Conservation (phyloP, 2,113 vertebrate genomes). For the Glaucomys volans region DNA sequence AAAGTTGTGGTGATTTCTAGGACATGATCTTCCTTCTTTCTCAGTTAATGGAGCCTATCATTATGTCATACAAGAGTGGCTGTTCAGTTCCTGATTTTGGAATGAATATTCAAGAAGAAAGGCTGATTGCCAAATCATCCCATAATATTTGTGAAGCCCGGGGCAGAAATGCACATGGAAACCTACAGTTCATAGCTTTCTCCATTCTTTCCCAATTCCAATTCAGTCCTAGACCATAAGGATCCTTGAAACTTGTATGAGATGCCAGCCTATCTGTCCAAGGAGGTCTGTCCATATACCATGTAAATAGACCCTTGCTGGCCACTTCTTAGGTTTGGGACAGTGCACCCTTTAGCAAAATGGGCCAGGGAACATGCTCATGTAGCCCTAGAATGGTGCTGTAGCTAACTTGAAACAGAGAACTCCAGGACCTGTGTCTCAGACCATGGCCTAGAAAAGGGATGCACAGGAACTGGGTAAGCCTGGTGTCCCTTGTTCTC, state of each 20-base stretch:
- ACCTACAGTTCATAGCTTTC: neutral
- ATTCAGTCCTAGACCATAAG: neutral
- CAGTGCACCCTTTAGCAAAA: neutral
- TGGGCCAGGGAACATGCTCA: neutral
- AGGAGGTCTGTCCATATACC: neutral
- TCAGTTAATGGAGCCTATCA: slow-evolving; percentile 17
- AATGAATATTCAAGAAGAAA: neutral
- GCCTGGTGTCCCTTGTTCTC: neutral
- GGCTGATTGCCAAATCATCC: neutral
- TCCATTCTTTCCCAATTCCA: neutral
- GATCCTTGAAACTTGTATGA: neutral
- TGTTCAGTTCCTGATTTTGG: neutral
- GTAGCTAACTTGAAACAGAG: neutral
- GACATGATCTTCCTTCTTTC: neutral
- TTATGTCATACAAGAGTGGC: neutral
- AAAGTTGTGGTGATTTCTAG: neutral
- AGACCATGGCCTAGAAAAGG: neutral
- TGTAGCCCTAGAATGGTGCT: neutral
- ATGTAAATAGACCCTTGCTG: neutral
- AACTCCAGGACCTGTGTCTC: neutral
- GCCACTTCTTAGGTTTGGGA: neutral
- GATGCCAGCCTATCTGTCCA: neutral
- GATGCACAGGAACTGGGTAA: accelerated
- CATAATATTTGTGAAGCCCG: neutral
- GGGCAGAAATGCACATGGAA: slow-evolving; percentile 27